phyloP scores from a whole-genome alignment of 2,797 vertebrate genomes.

The Leuciscus waleckii region DNA sequence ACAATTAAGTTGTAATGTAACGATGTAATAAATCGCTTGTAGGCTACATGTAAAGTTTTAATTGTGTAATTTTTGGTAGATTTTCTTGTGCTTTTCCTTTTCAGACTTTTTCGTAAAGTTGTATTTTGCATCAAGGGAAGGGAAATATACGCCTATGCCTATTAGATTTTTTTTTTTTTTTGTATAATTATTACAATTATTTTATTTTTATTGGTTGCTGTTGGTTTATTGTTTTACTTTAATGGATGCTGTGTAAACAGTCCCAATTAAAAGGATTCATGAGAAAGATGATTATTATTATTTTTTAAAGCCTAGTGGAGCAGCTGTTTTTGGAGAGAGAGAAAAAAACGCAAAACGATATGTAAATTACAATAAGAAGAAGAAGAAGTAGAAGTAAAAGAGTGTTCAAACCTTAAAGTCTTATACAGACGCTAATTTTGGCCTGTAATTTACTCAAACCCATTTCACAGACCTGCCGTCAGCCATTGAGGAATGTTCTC shows the following conservation, averaged over 20 bases:
- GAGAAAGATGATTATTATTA: background rate
- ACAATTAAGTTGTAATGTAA: background rate
- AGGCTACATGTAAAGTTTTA: background rate
- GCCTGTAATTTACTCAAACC: background rate
- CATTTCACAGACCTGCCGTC: conserved; percentile 2
- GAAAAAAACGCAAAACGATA: background rate
- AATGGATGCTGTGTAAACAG: background rate
- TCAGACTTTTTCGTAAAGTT: background rate
- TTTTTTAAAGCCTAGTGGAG: no score
- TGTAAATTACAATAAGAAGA: background rate
- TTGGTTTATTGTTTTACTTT: background rate
- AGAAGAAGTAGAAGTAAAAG: background rate
- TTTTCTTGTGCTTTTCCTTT: background rate
- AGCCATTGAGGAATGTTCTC: conserved; percentile 2
- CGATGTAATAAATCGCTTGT: background rate
- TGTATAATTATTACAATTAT: background rate
- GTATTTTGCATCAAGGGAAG: background rate
- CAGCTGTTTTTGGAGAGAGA: background rate
- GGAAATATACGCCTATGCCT: background rate
- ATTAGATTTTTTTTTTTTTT: background rate
- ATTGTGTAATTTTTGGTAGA: background rate
- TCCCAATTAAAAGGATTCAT: background rate
- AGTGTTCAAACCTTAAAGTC: background rate
- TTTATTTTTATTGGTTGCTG: background rate
- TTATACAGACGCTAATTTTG: background rate